Evolutionary conservation across 2,113 vertebrate species (phyloP), one percentile per base, ranked within the genome.

Genomic region (Trematocara variabile): DNA sequence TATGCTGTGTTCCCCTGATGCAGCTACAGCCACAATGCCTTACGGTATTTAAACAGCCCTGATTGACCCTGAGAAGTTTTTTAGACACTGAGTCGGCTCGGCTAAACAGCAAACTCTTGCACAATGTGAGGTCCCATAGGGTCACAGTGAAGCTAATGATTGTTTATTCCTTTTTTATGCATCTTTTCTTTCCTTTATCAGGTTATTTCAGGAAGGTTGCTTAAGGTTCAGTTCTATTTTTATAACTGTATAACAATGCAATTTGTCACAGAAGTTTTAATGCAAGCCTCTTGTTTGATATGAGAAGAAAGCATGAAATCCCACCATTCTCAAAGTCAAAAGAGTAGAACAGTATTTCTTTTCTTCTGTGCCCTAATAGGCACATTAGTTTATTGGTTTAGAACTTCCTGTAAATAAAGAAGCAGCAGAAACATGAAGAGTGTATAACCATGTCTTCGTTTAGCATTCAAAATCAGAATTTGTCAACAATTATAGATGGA

Each of bases 221-320:
- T 37, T 8, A 14, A 85, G 86, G 90, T 90, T 93, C 85, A 91
- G 5, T 20, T 8, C 78, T 86, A 82, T 89, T 89, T 88, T 83
- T 79, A 77, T 65, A 52, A 46, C 50, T 85, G 86, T 86, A 25
- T 87, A 88, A 88, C 37, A 81, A 90, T 84, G 81, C 60, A 80
- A 87, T 93, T 92, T 91, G 88, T 90, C 88, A 91, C 84, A 90
- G 78, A 88, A 86, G 84, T 84, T 84, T 91, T 68, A 73, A 53
- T 81, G 50, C 22, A 78, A 80, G 37, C 30, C 73, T 75, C 75
- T 77, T 54, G 28, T 68, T 81, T 78, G 33, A 86, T 63, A 20
- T 54, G 55, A 70, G 48, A 22, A 84, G 70, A 56, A 75, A 79
- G 37, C 46, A 56, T 81, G 73, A 90, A 87, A 83, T 73, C 73